Evolutionary conservation across 2,888 invertebrate species (phyloP).

Genomic region (Pseudococcus viburni): DNA sequence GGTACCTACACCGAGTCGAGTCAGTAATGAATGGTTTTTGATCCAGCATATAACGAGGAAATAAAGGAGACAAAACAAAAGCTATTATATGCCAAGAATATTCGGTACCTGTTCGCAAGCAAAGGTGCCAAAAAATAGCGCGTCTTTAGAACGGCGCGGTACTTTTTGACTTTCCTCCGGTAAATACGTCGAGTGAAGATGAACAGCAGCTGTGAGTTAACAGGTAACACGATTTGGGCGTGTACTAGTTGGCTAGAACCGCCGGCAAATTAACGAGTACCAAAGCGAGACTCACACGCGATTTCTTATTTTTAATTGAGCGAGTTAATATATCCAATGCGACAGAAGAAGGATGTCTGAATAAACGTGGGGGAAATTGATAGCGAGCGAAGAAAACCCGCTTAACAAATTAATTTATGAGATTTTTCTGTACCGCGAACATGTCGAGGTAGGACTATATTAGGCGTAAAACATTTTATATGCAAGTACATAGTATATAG

Average conservation of each 20-base stretch:
- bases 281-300: conserved; percentile 16
- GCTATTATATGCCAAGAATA: conserved; percentile 30
- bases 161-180: neutral
- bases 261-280: conserved; percentile 52
- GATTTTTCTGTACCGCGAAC: neutral
- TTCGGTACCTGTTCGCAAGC: neutral
- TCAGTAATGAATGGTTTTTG: neutral
- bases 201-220: conserved; percentile 48
- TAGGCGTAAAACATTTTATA: neutral
- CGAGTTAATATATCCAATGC: conserved; percentile 11
- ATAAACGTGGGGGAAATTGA: neutral
- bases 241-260: neutral
- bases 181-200: neutral
- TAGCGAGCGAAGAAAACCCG: neutral
- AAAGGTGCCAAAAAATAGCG: neutral
- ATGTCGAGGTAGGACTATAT: neutral
- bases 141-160: neutral
- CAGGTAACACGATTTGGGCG: conserved; percentile 60
- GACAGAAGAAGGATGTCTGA: neutral
- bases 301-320: conserved; percentile 44
- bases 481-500: too few relatives aligned
- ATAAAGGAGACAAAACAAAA: neutral
- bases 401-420: conserved; percentile 30
- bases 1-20: neutral
- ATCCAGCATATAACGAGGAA: neutral